phyloP scores from a whole-genome alignment of 2,888 invertebrate genomes.

The Acrobasis consociella region DNA sequence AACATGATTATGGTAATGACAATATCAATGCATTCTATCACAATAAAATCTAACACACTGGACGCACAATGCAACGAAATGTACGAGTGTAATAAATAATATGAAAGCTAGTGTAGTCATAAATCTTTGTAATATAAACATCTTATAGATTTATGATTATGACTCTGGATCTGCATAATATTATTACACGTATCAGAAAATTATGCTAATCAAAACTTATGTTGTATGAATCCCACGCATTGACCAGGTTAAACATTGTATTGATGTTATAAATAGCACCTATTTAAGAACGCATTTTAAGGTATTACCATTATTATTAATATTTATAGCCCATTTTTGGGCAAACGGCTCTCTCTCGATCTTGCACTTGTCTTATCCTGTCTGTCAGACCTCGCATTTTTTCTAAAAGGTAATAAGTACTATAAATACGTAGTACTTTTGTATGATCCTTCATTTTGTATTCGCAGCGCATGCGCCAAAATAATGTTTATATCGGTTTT shows the following conservation, averaged over 20 bases:
- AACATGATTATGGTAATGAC: conserved; percentile 7
- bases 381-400: no score
- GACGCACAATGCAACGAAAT: conserved; percentile 8
- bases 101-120: conserved; percentile 8
- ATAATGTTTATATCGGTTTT: no score
- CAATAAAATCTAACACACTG: conserved; percentile 1
- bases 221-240: conserved; percentile 1
- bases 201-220: conserved; percentile 4
- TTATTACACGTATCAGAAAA: conserved; percentile 4
- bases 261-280: conserved; percentile 7
- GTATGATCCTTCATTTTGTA: no score
- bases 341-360: no score
- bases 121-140: conserved; percentile 13
- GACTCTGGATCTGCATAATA: conserved; percentile 11
- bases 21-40: not conserved
- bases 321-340: no score
- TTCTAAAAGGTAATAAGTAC: no score
- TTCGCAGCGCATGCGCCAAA: no score
- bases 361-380: no score
- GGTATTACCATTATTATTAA: not conserved
- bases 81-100: conserved; percentile 9
- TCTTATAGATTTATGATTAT: conserved; percentile 2
- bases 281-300: no score
- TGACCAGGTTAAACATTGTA: conserved; percentile 10
- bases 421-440: no score